These are phyloP conservation scores for Corella eumyota DNA, from an alignment of 23 tunicate species.

Conservation along the genomic window DNA sequence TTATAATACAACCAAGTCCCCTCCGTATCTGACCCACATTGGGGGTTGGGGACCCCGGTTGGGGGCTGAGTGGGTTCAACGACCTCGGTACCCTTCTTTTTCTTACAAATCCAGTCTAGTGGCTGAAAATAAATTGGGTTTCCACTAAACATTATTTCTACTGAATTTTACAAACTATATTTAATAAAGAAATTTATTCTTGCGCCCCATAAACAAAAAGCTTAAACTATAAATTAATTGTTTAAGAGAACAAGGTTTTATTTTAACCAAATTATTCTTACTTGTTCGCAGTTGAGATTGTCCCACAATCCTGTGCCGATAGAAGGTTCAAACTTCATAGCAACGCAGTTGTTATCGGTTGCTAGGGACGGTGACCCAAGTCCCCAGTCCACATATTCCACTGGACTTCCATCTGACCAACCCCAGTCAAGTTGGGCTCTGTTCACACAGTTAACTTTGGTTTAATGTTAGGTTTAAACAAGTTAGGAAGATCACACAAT, in stretches of 20 bases:
- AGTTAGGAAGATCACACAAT: too few relatives aligned
- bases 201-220: too few relatives aligned
- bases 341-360: conserved; percentile 56
- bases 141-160: too few relatives aligned
- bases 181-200: too few relatives aligned
- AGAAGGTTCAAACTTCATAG: conserved; percentile 45
- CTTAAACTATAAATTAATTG: too few relatives aligned
- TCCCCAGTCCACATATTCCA: conserved; percentile 49
- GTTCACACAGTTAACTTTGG: not conserved
- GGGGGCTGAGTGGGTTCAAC: conserved; percentile 56
- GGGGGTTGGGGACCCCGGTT: conserved; percentile 49
- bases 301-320: conserved; percentile 46
- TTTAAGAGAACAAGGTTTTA: too few relatives aligned
- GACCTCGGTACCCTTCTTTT: conserved; percentile 51
- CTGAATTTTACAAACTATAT: too few relatives aligned
- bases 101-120: conserved; percentile 65
- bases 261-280: too few relatives aligned
- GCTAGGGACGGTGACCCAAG: conserved; percentile 27
- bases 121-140: conserved; percentile 7
- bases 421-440: conserved; percentile 43
- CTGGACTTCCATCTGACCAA: conserved; percentile 60
- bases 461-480: too few relatives aligned
- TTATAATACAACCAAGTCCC: conserved; percentile 74
- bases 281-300: conserved; percentile 57
- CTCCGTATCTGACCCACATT: conserved; percentile 43